These are phyloP conservation scores for Brachyptera risi DNA, from an alignment of 2,888 invertebrate species.

Conservation along the genomic window DNA sequence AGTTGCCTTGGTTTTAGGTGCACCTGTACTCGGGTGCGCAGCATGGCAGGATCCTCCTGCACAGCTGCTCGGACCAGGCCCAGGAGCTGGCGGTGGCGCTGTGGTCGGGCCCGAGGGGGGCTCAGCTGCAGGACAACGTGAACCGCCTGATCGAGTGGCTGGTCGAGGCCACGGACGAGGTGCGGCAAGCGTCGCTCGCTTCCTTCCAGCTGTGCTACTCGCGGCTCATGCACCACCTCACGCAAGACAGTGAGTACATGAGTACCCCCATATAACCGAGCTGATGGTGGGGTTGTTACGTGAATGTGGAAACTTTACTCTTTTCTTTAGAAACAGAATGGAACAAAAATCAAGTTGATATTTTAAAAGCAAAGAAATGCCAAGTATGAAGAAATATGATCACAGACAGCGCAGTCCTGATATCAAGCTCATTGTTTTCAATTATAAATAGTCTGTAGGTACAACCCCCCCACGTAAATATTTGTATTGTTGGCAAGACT, in stretches of 20 bases:
- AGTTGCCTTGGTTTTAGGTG: slow-evolving; percentile 31
- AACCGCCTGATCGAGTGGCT: slow-evolving; percentile 30
- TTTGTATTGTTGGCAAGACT: too few species aligned
- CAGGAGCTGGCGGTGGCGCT: slow-evolving; percentile 30
- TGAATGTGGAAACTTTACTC: too few species aligned
- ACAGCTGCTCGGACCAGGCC: slow-evolving; percentile 34
- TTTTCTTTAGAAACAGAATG: too few species aligned
- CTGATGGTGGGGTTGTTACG: too few species aligned
- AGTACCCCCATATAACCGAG: too few species aligned
- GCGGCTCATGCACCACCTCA: slow-evolving; percentile 32
- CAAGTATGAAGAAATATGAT: too few species aligned
- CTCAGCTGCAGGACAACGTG: slow-evolving; percentile 31
- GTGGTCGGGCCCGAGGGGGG: slow-evolving; percentile 33
- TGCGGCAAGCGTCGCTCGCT: slow-evolving; percentile 28
- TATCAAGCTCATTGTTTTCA: too few species aligned
- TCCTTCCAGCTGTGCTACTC: slow-evolving; percentile 30
- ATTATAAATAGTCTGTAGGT: too few species aligned
- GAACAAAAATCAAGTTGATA: too few species aligned
- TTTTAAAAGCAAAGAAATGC: too few species aligned
- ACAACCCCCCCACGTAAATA: too few species aligned
- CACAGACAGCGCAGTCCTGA: too few species aligned
- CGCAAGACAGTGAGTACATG: slow-evolving; percentile 37
- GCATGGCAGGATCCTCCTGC: slow-evolving; percentile 32
- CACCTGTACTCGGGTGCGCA: slow-evolving; percentile 36
- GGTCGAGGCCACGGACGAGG: slow-evolving; percentile 26